Percentiles rank a stretch among this genome's conserved stretches.
Evolutionary conservation across 2,888 invertebrate species (phyloP).

Genomic region (Acrobasis suavella): DNA sequence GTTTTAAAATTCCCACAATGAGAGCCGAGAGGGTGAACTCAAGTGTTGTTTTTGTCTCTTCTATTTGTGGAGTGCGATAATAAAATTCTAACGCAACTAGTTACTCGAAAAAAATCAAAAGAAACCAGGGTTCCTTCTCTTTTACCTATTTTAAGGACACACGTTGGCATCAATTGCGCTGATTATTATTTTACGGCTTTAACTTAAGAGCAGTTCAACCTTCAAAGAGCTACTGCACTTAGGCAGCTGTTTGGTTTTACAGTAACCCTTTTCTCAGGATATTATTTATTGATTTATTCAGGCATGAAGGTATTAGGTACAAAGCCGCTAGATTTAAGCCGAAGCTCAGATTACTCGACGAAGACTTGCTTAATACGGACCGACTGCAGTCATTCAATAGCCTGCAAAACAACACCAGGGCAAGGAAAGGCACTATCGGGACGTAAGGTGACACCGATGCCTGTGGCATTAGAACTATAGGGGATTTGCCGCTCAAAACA

Average conservation of each 20-base stretch:
- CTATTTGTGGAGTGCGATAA: constrained; percentile 72
- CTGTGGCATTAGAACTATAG: constrained; percentile 64
- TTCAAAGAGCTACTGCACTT: constrained; percentile 24
- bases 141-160: constrained; percentile 20
- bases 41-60: constrained; percentile 76
- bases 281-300: constrained; percentile 66
- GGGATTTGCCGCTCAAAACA: constrained; percentile 43
- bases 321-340: constrained; percentile 71
- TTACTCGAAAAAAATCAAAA: constrained; percentile 37
- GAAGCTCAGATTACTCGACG: constrained; percentile 68
- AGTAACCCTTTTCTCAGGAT: constrained; percentile 38
- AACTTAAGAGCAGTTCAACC: constrained; percentile 17
- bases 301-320: constrained; percentile 64
- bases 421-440: constrained; percentile 71
- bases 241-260: constrained; percentile 27
- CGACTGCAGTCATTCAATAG: constrained; percentile 75
- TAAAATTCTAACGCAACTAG: constrained; percentile 62
- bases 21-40: constrained; percentile 64
- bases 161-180: constrained; percentile 13
- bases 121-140: constrained; percentile 30
- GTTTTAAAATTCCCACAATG: constrained; percentile 74
- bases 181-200: constrained; percentile 15
- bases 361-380: constrained; percentile 72
- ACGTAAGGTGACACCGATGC: constrained; percentile 75
- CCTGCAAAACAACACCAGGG: constrained; percentile 69